Conservation (phyloP, 2,113 vertebrate species). For the Mastomys coucha region DNA sequence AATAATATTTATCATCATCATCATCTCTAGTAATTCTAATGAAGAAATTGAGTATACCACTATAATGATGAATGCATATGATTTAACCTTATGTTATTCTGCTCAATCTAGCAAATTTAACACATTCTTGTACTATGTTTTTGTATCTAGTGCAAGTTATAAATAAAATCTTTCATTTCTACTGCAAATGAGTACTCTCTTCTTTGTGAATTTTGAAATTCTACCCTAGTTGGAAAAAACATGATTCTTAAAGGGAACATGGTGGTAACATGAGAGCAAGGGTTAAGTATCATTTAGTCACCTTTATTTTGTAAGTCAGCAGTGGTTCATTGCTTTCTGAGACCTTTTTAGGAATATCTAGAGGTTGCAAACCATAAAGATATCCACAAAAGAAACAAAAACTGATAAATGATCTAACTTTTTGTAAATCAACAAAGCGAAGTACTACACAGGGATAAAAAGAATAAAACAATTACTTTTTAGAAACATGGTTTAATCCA, state of each 20-base stretch:
- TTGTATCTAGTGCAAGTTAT: neutral
- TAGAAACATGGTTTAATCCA: neutral
- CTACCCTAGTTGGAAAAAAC: neutral
- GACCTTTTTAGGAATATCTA: neutral
- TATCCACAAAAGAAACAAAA: no score
- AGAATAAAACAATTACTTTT: neutral
- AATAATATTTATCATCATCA: no score
- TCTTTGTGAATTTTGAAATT: neutral
- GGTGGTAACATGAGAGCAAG: neutral
- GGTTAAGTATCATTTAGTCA: neutral
- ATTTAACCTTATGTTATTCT: neutral
- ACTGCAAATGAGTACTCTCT: neutral
- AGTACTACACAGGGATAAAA: neutral
- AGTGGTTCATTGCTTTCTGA: neutral
- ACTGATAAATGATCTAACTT: no score
- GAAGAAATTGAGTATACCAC: neutral
- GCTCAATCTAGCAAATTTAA: neutral
- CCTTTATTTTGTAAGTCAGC: neutral
- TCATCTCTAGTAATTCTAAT: no score
- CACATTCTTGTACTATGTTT: neutral
- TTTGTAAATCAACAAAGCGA: neutral
- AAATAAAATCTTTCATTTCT: neutral
- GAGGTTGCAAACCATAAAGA: neutral
- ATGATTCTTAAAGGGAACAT: neutral
- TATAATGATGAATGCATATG: neutral